Percentiles rank a stretch among this genome's conserved stretches.
Evolutionary conservation across 30 jellyfish, hydroid and myxozoan species (phyloP).

Genomic region (Hydra vulgaris): DNA sequence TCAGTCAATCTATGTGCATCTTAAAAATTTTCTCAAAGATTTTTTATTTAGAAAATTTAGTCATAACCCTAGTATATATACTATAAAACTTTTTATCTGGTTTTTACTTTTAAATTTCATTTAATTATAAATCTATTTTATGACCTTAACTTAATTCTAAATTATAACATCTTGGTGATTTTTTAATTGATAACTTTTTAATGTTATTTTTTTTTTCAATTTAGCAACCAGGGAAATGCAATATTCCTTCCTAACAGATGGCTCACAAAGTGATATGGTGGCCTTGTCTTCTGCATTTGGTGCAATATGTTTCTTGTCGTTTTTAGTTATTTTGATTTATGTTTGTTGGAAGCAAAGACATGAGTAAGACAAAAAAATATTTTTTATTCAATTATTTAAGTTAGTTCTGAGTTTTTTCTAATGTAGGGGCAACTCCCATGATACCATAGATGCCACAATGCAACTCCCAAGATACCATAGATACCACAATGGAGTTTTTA

Average conservation of each 20-base stretch:
- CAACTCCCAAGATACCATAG: no score
- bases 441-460: no score
- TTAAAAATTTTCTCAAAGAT: no score
- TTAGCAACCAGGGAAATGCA: background rate
- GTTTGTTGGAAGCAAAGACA: slow-evolving; percentile 58
- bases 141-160: no score
- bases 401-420: no score
- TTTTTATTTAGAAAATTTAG: no score
- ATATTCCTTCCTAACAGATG: slow-evolving; percentile 11
- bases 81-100: background rate
- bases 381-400: background rate
- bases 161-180: no score
- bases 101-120: background rate
- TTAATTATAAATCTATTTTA: no score
- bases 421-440: no score
- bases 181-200: background rate
- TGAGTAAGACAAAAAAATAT: slow-evolving; percentile 48
- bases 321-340: slow-evolving; percentile 25
- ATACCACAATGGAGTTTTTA: no score
- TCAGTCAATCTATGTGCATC: no score
- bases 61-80: no score
- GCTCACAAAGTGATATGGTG: slow-evolving; percentile 52
- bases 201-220: background rate
- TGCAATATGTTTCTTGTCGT: slow-evolving; percentile 17
- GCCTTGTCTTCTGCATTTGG: slow-evolving; percentile 72